Conservation (phyloP, 1,140 invertebrate species). For the Drosophila pseudoobscura region DNA sequence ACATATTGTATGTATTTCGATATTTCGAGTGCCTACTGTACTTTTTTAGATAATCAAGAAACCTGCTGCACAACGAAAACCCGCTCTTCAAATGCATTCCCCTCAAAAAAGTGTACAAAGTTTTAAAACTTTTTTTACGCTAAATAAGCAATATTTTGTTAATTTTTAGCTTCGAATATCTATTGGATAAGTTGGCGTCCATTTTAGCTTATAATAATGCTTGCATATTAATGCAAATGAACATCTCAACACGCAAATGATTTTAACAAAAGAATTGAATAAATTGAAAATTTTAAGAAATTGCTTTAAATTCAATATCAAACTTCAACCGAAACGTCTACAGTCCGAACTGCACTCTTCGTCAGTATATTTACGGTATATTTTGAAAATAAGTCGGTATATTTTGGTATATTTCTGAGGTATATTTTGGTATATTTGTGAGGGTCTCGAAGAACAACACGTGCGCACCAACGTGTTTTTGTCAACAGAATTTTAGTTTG, state of each 20-base stretch:
- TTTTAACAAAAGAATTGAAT: slow-evolving; percentile 41
- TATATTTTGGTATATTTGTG: too few relatives aligned
- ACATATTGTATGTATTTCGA: slow-evolving; percentile 53
- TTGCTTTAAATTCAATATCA: neutral
- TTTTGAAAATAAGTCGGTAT: too few relatives aligned
- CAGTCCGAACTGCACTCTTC: too few relatives aligned
- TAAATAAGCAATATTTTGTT: slow-evolving; percentile 60
- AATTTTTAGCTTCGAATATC: slow-evolving; percentile 54
- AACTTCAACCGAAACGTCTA: too few relatives aligned
- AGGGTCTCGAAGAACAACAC: slow-evolving; percentile 15
- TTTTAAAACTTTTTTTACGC: slow-evolving; percentile 32
- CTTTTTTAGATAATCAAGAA: slow-evolving; percentile 48
- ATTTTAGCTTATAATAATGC: slow-evolving; percentile 59
- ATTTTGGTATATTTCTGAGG: too few relatives aligned
- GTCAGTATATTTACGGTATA: too few relatives aligned
- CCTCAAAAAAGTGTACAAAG: slow-evolving; percentile 60
- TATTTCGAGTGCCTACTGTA: slow-evolving; percentile 46
- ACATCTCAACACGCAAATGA: slow-evolving; percentile 36
- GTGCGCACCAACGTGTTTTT: slow-evolving; percentile 40
- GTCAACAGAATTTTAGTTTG: neutral
- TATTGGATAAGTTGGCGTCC: slow-evolving; percentile 49
- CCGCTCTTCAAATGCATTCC: slow-evolving; percentile 44
- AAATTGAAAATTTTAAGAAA: slow-evolving; percentile 37
- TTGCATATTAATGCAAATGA: slow-evolving; percentile 41
- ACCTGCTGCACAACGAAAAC: slow-evolving; percentile 56